Base-by-base conservation (phyloP, 2,113 vertebrate genomes). In the Rissa tridactyla region DNA sequence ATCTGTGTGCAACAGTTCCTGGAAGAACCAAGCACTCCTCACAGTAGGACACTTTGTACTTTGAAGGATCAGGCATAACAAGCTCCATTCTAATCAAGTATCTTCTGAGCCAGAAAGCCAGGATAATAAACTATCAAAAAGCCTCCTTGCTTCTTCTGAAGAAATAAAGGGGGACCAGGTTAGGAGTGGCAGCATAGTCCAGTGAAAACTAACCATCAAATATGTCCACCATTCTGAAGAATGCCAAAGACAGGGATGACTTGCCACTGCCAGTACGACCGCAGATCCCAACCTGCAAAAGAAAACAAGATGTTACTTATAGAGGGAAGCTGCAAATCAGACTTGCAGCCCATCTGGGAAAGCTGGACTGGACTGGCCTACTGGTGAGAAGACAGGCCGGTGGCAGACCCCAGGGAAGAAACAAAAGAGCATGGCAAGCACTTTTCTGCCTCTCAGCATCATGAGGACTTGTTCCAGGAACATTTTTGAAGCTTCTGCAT, bases 221-320 rank as follows among this genome's bases (percentile, higher is more conserved):
- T 89, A 99, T 99, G 58, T 99, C 99, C 88, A 99, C 99, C 99
- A 99, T 99, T 96, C 99, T 98, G 99, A 99, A 99, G 96, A 99
- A 99, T 0, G 99, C 99, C 98, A 99, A 96, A 6, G 99, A 99
- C 49, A 99, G 95, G 2, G 99, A 99, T 3, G 99, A 99, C 96
- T 99, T 99, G 66, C 99, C 99, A 1, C 99, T 99, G 92, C 99
- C 99, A 1, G 99, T 99, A 32, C 99, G 99, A 10, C 99, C 99
- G 49, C 99, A 99, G 96, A 99, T 99, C 52, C 99, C 99, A 95
- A 99, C 99, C 99, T 99, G 82, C 9, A 90, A 88, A 78, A 80
- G n/a, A 75, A 86, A 44, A 23, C 26, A 77, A 64, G n/a, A 38
- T 60, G 26, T 90, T 46, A 58, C 17, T 40, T 44, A 40, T 4